phyloP scores from a whole-genome alignment of 2,113 vertebrate genomes.

The Pangasianodon hypophthalmus region DNA sequence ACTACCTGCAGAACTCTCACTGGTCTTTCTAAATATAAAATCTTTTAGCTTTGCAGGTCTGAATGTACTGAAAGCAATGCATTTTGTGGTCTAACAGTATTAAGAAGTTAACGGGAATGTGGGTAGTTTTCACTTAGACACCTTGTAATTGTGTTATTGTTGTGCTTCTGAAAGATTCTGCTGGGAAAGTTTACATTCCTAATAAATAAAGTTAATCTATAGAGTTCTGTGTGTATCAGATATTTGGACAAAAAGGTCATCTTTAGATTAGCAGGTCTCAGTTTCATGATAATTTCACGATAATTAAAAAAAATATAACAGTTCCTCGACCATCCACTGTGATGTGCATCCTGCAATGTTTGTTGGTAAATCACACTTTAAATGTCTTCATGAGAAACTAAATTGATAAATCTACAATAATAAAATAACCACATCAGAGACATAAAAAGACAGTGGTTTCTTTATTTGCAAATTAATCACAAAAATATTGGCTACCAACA shows the following conservation, averaged over 20 bases:
- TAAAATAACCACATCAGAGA: slow-evolving; percentile 5
- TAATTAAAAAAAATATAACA: no score
- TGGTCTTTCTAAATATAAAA: not conserved
- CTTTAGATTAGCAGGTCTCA: not conserved
- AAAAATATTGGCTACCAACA: slow-evolving; percentile 69
- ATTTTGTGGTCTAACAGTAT: not conserved
- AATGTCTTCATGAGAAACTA: not conserved
- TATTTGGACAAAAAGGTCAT: not conserved
- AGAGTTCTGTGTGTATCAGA: not conserved
- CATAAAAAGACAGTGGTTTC: slow-evolving; percentile 63
- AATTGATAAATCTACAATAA: no score
- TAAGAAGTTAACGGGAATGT: not conserved
- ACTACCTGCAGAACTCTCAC: not conserved
- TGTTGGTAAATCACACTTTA: not conserved
- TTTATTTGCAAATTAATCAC: slow-evolving; percentile 69
- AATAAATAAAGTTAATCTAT: not conserved
- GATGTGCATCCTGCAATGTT: no score
- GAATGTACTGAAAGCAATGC: not conserved
- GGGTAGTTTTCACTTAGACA: not conserved
- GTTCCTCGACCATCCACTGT: no score
- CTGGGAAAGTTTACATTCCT: not conserved
- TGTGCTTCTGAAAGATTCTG: not conserved
- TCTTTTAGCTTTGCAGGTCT: not conserved
- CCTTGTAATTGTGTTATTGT: not conserved
- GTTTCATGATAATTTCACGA: not conserved